Conservation (phyloP, 2,888 invertebrate genomes). For the Limnephilus auricula region DNA sequence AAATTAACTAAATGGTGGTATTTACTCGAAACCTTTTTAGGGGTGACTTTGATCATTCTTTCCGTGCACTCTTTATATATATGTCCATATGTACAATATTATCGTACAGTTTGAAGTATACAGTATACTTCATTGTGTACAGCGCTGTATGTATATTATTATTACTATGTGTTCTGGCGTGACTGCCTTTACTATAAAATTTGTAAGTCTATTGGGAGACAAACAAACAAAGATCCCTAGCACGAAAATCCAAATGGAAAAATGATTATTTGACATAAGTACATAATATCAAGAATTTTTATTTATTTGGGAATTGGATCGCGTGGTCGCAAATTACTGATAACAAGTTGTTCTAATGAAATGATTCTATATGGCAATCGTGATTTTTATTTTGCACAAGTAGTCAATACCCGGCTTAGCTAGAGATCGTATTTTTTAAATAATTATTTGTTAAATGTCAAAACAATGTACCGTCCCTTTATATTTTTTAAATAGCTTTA, state of each 20-base stretch:
- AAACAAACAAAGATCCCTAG: background rate
- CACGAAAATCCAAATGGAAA: background rate
- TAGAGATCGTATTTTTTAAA: background rate
- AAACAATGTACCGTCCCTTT: no score
- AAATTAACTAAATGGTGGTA: no score
- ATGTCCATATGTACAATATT: background rate
- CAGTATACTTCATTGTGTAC: background rate
- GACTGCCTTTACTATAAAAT: background rate
- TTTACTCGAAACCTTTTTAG: no score
- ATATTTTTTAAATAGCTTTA: no score
- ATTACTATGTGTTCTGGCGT: conserved; percentile 4
- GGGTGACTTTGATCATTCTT: no score
- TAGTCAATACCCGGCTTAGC: background rate
- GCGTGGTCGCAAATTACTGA: background rate
- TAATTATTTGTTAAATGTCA: no score
- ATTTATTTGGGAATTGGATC: background rate
- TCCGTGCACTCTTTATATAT: no score
- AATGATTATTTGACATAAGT: background rate
- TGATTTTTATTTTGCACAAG: background rate
- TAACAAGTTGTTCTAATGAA: background rate
- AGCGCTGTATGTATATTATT: background rate
- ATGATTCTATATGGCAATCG: background rate
- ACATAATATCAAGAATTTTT: background rate
- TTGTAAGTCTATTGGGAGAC: conserved; percentile 33
- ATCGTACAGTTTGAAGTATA: background rate